Conservation (phyloP, 2,113 vertebrate species). For the Lagenorhynchus albirostris region DNA sequence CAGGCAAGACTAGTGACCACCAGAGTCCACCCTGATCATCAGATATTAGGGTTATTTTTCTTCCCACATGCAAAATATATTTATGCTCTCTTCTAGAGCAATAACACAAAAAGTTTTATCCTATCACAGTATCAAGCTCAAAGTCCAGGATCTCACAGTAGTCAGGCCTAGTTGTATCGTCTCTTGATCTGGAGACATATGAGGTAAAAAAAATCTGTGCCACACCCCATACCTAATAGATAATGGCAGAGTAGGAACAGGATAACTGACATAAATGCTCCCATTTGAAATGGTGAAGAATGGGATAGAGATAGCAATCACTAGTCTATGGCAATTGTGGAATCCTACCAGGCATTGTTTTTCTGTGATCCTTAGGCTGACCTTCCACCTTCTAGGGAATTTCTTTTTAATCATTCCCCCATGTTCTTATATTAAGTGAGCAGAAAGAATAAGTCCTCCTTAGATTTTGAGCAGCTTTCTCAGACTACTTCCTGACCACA, state of each 20-base stretch:
- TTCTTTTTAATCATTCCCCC: neutral
- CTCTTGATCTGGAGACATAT: neutral
- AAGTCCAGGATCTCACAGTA: neutral
- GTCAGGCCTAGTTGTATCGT: neutral
- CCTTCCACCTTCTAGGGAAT: neutral
- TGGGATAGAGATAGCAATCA: neutral
- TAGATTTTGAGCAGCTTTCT: neutral
- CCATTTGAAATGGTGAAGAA: neutral
- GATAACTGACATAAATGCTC: neutral
- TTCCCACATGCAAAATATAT: neutral
- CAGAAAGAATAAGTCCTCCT: neutral
- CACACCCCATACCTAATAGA: neutral
- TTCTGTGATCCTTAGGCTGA: neutral
- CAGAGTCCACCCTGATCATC: neutral
- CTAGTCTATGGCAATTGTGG: neutral
- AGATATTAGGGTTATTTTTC: neutral
- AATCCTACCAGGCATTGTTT: neutral
- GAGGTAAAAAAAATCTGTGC: neutral
- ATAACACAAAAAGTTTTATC: neutral
- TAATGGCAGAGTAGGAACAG: neutral
- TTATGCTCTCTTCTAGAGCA: neutral
- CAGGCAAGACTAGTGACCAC: neutral
- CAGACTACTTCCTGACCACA: neutral
- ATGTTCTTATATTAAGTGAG: neutral
- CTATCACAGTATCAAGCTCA: neutral